phyloP scores from a whole-genome alignment of 1,140 invertebrate genomes.

The Cyrtorhinus lividipennis region DNA sequence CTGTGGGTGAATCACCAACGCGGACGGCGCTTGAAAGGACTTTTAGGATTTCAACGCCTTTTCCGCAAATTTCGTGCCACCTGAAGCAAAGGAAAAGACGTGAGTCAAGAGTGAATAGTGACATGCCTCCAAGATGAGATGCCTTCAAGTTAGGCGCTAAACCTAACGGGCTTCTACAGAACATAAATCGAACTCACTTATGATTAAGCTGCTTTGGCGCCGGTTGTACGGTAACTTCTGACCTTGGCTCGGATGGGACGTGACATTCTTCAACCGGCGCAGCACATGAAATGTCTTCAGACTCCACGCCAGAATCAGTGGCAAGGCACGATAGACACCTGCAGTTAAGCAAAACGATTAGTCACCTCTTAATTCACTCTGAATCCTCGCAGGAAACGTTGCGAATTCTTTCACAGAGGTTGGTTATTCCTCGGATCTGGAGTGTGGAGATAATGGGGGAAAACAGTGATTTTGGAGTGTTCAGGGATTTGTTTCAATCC shows the following conservation, averaged over 20 bases:
- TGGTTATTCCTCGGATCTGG: too few relatives aligned
- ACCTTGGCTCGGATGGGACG: background rate
- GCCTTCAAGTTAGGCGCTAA: too few relatives aligned
- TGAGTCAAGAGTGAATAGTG: too few relatives aligned
- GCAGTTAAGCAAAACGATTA: too few relatives aligned
- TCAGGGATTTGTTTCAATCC: too few relatives aligned
- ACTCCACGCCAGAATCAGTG: background rate
- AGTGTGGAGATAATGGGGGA: too few relatives aligned
- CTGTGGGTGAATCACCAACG: constrained; percentile 43
- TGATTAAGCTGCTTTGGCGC: constrained; percentile 26
- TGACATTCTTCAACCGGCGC: background rate
- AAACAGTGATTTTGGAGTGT: too few relatives aligned
- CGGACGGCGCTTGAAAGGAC: constrained; percentile 41
- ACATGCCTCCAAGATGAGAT: too few relatives aligned
- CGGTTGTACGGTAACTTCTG: constrained; percentile 26
- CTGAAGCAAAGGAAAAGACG: background rate
- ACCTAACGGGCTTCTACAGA: too few relatives aligned
- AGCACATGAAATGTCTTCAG: background rate
- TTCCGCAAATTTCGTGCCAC: constrained; percentile 16
- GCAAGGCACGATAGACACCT: background rate
- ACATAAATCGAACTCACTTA: constrained; percentile 28
- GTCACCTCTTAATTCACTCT: too few relatives aligned
- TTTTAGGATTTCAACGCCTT: constrained; percentile 36
- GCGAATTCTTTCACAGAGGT: too few relatives aligned
- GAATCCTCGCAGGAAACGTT: too few relatives aligned